These are phyloP conservation scores for Sterrhoptilus dennistouni DNA, from an alignment of 2,113 vertebrate genomes.

Conservation along the genomic window DNA sequence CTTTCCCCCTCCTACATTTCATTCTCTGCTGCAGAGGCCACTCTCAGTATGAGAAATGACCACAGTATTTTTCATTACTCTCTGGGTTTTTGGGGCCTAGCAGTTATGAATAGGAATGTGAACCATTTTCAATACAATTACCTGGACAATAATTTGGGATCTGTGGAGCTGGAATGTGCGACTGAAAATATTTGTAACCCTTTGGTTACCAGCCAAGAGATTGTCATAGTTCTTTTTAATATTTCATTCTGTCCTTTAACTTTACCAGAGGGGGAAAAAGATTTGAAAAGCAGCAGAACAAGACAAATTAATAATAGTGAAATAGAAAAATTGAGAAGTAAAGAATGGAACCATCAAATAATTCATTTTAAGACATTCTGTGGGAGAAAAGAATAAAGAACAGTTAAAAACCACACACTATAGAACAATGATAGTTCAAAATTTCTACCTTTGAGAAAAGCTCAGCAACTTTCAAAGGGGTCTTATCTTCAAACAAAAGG, in stretches of 20 bases:
- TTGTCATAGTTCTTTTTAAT: not conserved
- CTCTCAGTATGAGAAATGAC: not conserved
- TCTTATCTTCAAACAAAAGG: not conserved
- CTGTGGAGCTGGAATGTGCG: not conserved
- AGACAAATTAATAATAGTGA: not conserved
- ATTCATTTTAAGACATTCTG: not conserved
- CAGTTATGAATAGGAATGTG: not conserved
- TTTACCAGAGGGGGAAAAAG: not conserved
- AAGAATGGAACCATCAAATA: not conserved
- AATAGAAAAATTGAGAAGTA: not conserved
- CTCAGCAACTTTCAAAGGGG: not conserved
- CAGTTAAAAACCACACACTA: not conserved
- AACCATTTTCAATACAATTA: conserved; percentile 4
- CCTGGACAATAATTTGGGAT: not conserved
- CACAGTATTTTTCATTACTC: not conserved
- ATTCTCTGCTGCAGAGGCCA: not conserved
- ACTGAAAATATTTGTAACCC: not conserved
- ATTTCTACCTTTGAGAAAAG: not conserved
- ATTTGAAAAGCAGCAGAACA: not conserved
- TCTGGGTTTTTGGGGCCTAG: not conserved
- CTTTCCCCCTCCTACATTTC: not conserved
- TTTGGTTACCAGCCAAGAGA: not conserved
- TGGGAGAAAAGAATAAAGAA: not conserved
- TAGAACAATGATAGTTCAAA: not conserved
- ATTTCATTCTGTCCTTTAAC: not conserved